phyloP scores from a whole-genome alignment of 2,113 vertebrate genomes.

The Gopherus flavomarginatus region DNA sequence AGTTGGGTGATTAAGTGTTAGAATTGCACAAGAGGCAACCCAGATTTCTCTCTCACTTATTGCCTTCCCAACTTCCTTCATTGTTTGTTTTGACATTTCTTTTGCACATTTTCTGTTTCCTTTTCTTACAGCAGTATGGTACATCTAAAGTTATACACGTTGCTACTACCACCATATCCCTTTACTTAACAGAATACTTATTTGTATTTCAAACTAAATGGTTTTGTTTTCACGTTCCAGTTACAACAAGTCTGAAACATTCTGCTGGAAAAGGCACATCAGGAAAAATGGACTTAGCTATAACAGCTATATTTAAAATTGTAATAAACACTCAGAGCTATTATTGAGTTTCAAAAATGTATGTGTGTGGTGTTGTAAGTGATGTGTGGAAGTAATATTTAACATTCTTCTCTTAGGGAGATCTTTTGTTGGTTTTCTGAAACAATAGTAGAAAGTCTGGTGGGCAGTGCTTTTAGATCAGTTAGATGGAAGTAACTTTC shows the following conservation, averaged over 20 bases:
- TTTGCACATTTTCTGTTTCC: not conserved
- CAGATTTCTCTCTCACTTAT: not conserved
- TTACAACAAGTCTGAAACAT: not conserved
- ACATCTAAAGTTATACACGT: not conserved
- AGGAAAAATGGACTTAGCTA: not conserved
- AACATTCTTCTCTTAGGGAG: not conserved
- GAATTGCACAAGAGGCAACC: not conserved
- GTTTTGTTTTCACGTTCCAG: not conserved
- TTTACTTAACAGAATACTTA: not conserved
- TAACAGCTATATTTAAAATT: fast-evolving
- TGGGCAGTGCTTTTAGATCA: not conserved
- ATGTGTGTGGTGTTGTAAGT: fast-evolving
- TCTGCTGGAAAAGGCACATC: not conserved
- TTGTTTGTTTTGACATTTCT: constrained; percentile 18
- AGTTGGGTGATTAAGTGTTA: not conserved
- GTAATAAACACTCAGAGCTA: not conserved
- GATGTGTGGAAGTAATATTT: not conserved
- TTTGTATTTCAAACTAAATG: not conserved
- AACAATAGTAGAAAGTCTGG: not conserved
- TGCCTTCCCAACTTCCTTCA: not conserved
- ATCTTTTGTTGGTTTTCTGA: not conserved
- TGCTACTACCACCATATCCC: not conserved
- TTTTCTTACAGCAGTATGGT: constrained; percentile 2
- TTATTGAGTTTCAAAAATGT: not conserved
- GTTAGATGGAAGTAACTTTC: not conserved